Percentiles rank a stretch among this genome's conserved stretches.
phyloP scores from a whole-genome alignment of 2,797 vertebrate genomes.

The Typhlichthys eigenmanni region DNA sequence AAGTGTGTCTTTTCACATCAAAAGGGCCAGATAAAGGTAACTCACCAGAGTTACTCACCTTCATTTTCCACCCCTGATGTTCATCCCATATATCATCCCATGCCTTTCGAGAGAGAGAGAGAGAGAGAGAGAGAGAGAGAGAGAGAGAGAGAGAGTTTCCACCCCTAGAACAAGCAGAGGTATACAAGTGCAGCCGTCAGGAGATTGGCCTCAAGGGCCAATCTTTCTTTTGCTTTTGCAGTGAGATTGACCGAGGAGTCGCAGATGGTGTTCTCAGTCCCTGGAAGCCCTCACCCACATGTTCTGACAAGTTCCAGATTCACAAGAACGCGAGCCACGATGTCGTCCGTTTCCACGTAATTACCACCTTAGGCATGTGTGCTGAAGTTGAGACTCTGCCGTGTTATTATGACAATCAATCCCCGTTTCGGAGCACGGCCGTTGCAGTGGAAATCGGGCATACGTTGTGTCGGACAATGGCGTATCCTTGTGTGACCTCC shows the following conservation, averaged over 20 bases:
- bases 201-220: constrained; percentile 30
- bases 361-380: constrained; percentile 33
- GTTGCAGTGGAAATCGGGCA: constrained; percentile 5
- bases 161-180: constrained; percentile 14
- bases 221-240: constrained; percentile 13
- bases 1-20: constrained; percentile 6
- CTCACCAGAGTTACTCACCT: constrained; percentile 4
- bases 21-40: background rate
- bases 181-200: constrained; percentile 1
- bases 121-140: background rate
- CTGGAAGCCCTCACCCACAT: constrained; percentile 34
- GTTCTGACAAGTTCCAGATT: constrained; percentile 54
- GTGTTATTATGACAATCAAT: constrained; percentile 16
- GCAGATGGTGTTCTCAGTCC: constrained; percentile 51
- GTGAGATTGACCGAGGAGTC: constrained; percentile 27
- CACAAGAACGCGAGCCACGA: constrained; percentile 35
- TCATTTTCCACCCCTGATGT: constrained; percentile 9
- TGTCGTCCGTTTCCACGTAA: constrained; percentile 48
- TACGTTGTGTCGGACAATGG: constrained; percentile 1
- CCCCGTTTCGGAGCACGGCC: constrained; percentile 15
- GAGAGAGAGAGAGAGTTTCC: constrained; percentile 26
- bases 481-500: constrained; percentile 35
- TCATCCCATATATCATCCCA: constrained; percentile 25
- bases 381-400: constrained; percentile 3
- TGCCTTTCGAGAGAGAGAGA: background rate